Evolutionary conservation across 2,797 vertebrate species (phyloP), one percentile per base, ranked within the genome.

Genomic region (Muscicapa striata): DNA sequence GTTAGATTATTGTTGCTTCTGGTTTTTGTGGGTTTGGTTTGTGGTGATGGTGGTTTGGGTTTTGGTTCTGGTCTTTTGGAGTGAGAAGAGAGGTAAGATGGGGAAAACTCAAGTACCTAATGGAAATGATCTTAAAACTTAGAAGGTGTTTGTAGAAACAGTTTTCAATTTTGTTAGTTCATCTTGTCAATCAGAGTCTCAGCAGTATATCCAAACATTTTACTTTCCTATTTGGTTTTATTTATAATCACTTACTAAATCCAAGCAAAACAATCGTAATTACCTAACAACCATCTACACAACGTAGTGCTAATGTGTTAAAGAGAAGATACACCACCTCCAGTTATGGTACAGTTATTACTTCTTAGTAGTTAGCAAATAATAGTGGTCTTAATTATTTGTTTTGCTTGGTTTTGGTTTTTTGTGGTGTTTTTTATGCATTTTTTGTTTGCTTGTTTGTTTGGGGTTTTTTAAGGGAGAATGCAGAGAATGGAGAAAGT

Each of bases 1-100:
- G 11, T 43, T 27, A 29, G 18, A 41, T 54, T 45, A 11, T 21
- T 48, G 1, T 4, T 84, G 18, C 16, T 5, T 67, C 36, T 27
- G 2, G 8, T 41, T 58, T 55, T 46, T 40, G 6, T 19, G 10
- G 6, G 1, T 38, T 70, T 64, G 3, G 1, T 21, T 59, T 38
- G 23, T 66, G 8, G 1, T 41, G 9, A 4, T 48, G 11, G 11
- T 0, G 2, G 3, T 43, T 58, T 87, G 4, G 8, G 3, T 13
- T 64, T 58, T 51, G 14, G 5, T 61, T 54, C 40, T 10, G 5
- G 0, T 15, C 41, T 48, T 23, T 38, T 38, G 8, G 6, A 18
- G 20, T 30, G 29, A 20, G 20, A 19, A 30, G 10, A 67, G 3
- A 15, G 5, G 11, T 23, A 51, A n/a, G 8, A 63, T 67, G 17